Conservation (phyloP, 2,888 invertebrate genomes). For the Nephrocerus scutellatus region DNA sequence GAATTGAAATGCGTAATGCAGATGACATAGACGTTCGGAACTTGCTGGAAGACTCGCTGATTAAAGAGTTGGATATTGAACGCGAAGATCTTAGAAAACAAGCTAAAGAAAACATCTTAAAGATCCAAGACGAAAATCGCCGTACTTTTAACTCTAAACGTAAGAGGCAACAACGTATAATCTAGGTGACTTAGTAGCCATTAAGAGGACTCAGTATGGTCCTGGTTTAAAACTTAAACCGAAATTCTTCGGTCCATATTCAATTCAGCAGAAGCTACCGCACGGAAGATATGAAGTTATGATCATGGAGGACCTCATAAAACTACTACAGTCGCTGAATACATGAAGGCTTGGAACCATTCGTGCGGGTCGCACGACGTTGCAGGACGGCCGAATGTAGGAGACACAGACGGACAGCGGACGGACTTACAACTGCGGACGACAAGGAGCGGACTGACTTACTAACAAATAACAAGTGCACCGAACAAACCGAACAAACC, state of each 20-base stretch:
- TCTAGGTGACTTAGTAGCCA: conserved; percentile 9
- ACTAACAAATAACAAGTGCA: too few relatives aligned
- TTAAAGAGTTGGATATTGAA: conserved; percentile 7
- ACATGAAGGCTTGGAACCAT: conserved; percentile 16
- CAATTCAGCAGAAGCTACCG: conserved; percentile 1
- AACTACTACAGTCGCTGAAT: conserved; percentile 14
- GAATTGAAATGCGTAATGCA: not conserved
- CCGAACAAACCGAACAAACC: too few relatives aligned
- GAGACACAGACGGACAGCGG: too few relatives aligned
- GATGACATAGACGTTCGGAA: conserved; percentile 1
- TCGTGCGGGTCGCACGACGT: conserved; percentile 18
- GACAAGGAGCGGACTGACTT: too few relatives aligned
- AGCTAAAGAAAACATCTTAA: conserved; percentile 3
- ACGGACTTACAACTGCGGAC: too few relatives aligned
- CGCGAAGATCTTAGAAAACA: conserved; percentile 1
- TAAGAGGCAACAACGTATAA: conserved; percentile 4
- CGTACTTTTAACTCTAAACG: conserved; percentile 9
- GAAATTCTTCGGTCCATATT: conserved; percentile 16
- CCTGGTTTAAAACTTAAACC: conserved; percentile 11
- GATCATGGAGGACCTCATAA: conserved; percentile 11
- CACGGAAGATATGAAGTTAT: conserved; percentile 17
- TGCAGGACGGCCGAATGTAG: conserved; percentile 20
- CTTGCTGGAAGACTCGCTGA: conserved; percentile 22
- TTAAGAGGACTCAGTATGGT: conserved; percentile 15
- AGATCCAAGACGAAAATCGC: conserved; percentile 8